Conservation (phyloP, 2,113 vertebrate species). For the Cyprinodon tularosa region DNA sequence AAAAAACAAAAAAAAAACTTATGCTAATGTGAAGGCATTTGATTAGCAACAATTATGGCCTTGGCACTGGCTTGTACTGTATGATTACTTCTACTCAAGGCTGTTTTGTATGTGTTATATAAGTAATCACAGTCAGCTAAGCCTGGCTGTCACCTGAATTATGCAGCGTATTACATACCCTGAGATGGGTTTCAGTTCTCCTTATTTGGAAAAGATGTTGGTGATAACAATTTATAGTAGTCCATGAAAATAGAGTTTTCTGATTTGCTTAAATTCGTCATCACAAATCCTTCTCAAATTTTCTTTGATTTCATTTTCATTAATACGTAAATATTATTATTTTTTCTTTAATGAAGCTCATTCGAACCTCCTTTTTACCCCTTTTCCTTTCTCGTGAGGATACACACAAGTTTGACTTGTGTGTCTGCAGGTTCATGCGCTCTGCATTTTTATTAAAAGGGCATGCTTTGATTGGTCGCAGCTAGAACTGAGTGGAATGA, state of each 20-base stretch:
- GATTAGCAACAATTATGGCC: slow-evolving; percentile 69
- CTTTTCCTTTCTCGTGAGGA: no score
- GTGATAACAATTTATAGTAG: slow-evolving; percentile 59
- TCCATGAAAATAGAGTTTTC: slow-evolving; percentile 56
- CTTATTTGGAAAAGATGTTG: slow-evolving; percentile 54
- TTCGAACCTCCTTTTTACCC: no score
- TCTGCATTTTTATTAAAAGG: no score
- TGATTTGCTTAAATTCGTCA: slow-evolving; percentile 35
- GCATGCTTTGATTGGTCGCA: no score
- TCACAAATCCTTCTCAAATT: no score
- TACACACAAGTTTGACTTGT: no score
- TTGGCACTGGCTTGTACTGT: slow-evolving; percentile 30
- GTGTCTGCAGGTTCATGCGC: no score
- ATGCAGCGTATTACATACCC: slow-evolving; percentile 61
- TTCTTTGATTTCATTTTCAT: no score
- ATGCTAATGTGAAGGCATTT: slow-evolving; percentile 52
- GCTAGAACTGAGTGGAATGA: no score
- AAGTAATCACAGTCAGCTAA: slow-evolving; percentile 49
- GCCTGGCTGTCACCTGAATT: slow-evolving; percentile 33
- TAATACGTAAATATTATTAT: no score
- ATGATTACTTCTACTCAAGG: slow-evolving; percentile 52
- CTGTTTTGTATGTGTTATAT: slow-evolving; percentile 41
- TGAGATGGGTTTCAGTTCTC: slow-evolving; percentile 46
- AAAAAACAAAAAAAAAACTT: background rate
- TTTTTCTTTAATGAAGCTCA: no score